Evolutionary conservation across 2,797 vertebrate genomes (phyloP).

Genomic region (Cynopterus sphinx): DNA sequence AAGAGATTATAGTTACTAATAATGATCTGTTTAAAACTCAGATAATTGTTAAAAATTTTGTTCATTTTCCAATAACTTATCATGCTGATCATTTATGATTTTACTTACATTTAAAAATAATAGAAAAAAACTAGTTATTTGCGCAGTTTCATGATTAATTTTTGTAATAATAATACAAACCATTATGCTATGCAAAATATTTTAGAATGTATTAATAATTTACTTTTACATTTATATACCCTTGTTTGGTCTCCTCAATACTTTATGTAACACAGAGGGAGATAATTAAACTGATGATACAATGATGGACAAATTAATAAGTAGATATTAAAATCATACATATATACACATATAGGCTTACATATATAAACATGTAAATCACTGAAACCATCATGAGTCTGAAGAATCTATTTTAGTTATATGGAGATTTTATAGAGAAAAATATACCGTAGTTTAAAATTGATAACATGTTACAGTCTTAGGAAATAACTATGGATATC

Average conservation of each 20-base stretch:
- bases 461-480: background rate
- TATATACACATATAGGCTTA: background rate
- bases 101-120: background rate
- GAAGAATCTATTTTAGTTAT: background rate
- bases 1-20: background rate
- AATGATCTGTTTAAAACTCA: background rate
- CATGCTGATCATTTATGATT: background rate
- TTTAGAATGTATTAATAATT: background rate
- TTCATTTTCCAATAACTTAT: background rate
- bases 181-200: background rate
- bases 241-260: background rate
- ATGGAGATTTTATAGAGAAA: background rate
- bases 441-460: background rate
- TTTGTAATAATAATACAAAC: background rate
- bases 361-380: background rate
- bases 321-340: background rate
- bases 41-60: background rate
- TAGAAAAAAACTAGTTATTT: background rate
- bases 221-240: background rate
- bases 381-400: background rate
- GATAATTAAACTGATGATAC: background rate
- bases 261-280: background rate
- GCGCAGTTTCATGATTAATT: background rate
- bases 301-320: background rate
- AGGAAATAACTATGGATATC: background rate